Evolutionary conservation across 2,797 vertebrate genomes (phyloP).

Genomic region (Sitta carolinensis): DNA sequence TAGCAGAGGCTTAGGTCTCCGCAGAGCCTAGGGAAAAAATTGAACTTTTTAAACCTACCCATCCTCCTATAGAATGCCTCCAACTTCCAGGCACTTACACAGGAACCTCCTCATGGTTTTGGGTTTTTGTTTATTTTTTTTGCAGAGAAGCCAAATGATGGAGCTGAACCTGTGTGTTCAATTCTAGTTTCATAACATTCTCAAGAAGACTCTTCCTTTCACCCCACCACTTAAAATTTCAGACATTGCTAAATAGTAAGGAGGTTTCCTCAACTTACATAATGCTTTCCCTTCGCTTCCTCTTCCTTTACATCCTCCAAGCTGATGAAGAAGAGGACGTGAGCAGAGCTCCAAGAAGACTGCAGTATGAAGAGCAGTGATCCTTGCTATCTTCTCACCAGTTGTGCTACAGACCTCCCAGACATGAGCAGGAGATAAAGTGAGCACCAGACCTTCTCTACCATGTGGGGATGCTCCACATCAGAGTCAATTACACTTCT

Average conservation of each 20-base stretch:
- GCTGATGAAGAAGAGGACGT: fast-evolving
- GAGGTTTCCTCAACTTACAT: neutral
- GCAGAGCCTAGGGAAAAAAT: neutral
- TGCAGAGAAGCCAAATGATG: neutral
- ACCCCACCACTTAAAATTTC: neutral
- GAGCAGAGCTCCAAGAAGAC: neutral
- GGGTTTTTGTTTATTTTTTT: neutral
- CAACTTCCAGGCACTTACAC: neutral
- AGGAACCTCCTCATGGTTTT: neutral
- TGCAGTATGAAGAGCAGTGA: neutral
- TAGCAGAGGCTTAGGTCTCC: neutral
- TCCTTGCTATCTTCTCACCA: neutral
- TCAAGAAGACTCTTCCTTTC: neutral
- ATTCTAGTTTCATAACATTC: neutral
- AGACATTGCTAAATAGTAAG: neutral
- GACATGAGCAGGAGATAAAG: fast-evolving
- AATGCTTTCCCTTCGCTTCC: neutral
- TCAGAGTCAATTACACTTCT: neutral
- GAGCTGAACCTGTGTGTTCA: neutral
- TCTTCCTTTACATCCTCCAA: neutral
- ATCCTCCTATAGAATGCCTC: neutral
- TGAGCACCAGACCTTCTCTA: neutral
- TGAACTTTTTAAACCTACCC: neutral
- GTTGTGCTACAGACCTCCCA: neutral
- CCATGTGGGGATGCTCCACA: neutral